Evolutionary conservation across 2,797 vertebrate species (phyloP), one percentile per base, ranked within the genome.

Genomic region (Adelosebastes latens): DNA sequence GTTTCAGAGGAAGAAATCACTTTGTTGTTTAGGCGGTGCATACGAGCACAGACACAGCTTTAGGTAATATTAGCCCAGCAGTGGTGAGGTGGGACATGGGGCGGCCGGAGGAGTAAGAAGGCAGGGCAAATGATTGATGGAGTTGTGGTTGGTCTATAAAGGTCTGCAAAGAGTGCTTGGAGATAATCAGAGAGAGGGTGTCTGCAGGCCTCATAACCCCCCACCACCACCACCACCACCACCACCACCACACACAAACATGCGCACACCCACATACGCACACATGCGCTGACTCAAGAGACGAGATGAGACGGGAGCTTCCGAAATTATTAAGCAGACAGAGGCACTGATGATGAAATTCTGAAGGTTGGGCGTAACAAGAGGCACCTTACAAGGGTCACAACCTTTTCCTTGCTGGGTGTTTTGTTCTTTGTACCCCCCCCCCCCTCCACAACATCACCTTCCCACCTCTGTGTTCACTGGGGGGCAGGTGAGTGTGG

Each of bases 341-440:
- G 96, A 95, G 94, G 87, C 96, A 95, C 96, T 96, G 97, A 97
- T 98, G 98, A 99, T 99, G 97, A 99, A 99, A 99, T 98, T 97
- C 96, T 99, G 97, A 99, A 99, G 98, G 98, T 99, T 97, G 96
- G 95, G 94, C 94, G 95, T 99, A 99, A 99, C 97, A 99, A 99
- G 97, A 97, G 97, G 95, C 97, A 97, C 97, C 98, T 98, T 97
- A 98, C 97, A 96, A 95, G 97, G 97, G 97, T 99, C 97, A 74
- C 66, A 92, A 97, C 97, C 97, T 97, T 95, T 97, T 84, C 82
- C 96, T 96, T 91, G 91, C 91, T 88, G 91, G 91, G 94, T 94
- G 93, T 95, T 94, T 95, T 95, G 92, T 94, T 94, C 92, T 89
- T 89, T 88, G 90, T 89, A 88, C 81, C 85, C 90, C 83, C 89